Evolutionary conservation across 2,797 vertebrate genomes (phyloP).

Genomic region (Dallia pectoralis): DNA sequence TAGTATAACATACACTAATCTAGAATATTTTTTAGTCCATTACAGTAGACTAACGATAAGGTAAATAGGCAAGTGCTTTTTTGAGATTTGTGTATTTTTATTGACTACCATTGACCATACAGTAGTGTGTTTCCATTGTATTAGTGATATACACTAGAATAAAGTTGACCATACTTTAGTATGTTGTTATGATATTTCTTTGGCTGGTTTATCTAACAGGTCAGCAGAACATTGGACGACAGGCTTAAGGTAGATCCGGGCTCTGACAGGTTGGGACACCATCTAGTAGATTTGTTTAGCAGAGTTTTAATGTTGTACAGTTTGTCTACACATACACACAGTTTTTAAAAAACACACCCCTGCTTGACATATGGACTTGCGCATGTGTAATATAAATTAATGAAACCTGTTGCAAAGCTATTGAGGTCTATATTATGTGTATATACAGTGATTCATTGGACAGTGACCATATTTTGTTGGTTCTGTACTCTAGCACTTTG

Average conservation of each 20-base stretch:
- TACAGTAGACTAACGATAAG: too few relatives aligned
- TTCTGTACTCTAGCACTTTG: too few relatives aligned
- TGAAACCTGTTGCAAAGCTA: neutral
- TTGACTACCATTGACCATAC: slow-evolving; percentile 15
- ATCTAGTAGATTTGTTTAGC: slow-evolving; percentile 2
- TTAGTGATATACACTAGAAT: slow-evolving; percentile 14
- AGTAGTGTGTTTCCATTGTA: slow-evolving; percentile 6
- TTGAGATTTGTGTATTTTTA: slow-evolving; percentile 17
- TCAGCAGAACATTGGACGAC: slow-evolving; percentile 44
- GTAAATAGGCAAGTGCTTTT: neutral
- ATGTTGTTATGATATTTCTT: slow-evolving; percentile 17
- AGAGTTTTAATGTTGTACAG: slow-evolving; percentile 16
- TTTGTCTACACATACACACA: neutral
- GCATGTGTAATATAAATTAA: neutral
- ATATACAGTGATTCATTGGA: too few relatives aligned
- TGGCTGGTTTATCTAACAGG: slow-evolving; percentile 41
- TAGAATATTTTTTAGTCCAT: too few relatives aligned
- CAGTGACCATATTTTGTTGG: too few relatives aligned
- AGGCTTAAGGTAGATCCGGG: slow-evolving; percentile 48
- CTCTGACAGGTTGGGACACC: slow-evolving; percentile 27
- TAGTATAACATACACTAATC: too few relatives aligned
- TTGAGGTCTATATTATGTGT: neutral
- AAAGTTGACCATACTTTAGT: slow-evolving; percentile 13
- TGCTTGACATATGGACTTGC: slow-evolving; percentile 16
- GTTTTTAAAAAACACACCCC: slow-evolving; percentile 3